Evolutionary conservation across 1,140 invertebrate genomes (phyloP).

Genomic region (Listronotus bonariensis): DNA sequence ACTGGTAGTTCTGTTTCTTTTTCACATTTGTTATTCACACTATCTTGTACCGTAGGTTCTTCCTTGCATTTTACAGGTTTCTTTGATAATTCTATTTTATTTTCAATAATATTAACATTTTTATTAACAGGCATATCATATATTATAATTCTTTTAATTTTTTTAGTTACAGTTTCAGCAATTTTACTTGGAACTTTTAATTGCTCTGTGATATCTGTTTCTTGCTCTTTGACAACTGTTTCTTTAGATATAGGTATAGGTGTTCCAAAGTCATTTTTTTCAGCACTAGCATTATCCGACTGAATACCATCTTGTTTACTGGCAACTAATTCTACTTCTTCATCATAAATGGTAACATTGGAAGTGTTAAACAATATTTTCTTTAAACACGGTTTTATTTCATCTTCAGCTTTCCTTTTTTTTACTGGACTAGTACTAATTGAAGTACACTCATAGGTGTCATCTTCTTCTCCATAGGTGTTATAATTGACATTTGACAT

Average conservation of each 20-base stretch:
- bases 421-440: constrained; percentile 14
- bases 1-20: neutral
- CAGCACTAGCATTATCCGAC: neutral
- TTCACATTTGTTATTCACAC: neutral
- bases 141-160: neutral
- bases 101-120: no score
- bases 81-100: neutral
- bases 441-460: constrained; percentile 20
- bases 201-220: neutral
- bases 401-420: constrained; percentile 16
- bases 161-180: no score
- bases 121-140: neutral
- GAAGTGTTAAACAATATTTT: neutral
- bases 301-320: neutral
- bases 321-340: constrained; percentile 6
- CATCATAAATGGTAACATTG: constrained; percentile 1
- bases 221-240: neutral
- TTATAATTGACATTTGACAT: constrained; percentile 42
- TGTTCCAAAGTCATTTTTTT: neutral
- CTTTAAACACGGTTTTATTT: constrained; percentile 1
- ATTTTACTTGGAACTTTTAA: neutral
- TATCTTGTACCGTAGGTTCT: neutral
- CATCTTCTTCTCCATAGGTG: constrained; percentile 42
- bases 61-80: neutral
- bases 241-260: neutral